Percentiles rank a stretch among this genome's conserved stretches.
Evolutionary conservation across 2,888 invertebrate species (phyloP).

Genomic region (Andrena minutula): DNA sequence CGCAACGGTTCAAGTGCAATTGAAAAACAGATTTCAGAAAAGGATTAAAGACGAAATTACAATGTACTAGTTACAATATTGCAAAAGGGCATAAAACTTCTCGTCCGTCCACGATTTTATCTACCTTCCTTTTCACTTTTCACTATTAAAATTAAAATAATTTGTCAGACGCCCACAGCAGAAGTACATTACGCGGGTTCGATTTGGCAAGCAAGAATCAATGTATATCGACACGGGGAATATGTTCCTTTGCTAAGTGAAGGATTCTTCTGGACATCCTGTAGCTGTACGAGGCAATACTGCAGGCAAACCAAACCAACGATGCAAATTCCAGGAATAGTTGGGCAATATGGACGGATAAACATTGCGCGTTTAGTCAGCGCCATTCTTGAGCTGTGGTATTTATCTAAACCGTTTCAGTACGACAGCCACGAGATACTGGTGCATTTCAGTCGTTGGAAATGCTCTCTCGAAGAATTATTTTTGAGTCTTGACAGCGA

Average conservation of each 20-base stretch:
- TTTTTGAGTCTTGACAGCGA: neutral
- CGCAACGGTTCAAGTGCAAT: no score
- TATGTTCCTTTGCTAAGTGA: constrained; percentile 60
- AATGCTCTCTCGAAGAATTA: constrained; percentile 35
- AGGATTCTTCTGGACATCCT: constrained; percentile 51
- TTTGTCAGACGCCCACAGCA: neutral
- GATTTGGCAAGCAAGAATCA: neutral
- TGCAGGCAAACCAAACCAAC: constrained; percentile 25
- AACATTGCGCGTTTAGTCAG: constrained; percentile 52
- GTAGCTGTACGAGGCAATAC: constrained; percentile 50
- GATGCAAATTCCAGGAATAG: constrained; percentile 66
- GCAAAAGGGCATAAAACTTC: no score
- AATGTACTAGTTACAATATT: no score
- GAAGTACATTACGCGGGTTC: constrained; percentile 4
- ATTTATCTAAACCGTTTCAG: constrained; percentile 61
- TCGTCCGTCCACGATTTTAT: no score
- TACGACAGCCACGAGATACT: constrained; percentile 16
- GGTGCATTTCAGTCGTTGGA: constrained; percentile 27
- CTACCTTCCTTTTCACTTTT: no score
- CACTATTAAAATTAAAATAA: neutral
- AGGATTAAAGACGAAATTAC: no score
- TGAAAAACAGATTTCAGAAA: no score
- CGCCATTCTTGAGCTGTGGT: constrained; percentile 58
- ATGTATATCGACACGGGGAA: constrained; percentile 55
- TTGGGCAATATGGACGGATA: constrained; percentile 59